Evolutionary conservation across 2,113 vertebrate genomes (phyloP).

Genomic region (Toxotes jaculatrix): DNA sequence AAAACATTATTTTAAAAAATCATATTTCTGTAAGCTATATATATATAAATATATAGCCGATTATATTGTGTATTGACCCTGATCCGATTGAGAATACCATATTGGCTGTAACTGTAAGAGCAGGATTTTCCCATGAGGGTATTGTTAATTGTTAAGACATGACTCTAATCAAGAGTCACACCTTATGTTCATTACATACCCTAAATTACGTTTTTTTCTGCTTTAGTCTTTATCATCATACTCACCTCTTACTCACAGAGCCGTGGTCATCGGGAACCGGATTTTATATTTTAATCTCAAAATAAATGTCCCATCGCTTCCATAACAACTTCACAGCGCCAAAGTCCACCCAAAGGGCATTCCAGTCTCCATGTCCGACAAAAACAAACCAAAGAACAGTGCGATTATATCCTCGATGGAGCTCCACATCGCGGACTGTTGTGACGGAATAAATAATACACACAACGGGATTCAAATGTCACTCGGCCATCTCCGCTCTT

Average conservation of each 20-base stretch:
- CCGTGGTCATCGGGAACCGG: slow-evolving; percentile 14
- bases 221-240: background rate
- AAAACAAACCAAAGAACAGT: slow-evolving; percentile 8
- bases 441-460: slow-evolving; percentile 16
- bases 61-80: background rate
- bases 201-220: background rate
- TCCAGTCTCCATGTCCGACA: slow-evolving; percentile 8
- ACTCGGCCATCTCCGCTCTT: slow-evolving; percentile 12
- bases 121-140: slow-evolving; percentile 9
- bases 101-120: background rate
- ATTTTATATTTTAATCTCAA: background rate
- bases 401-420: background rate
- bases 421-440: background rate
- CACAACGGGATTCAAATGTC: slow-evolving; percentile 42
- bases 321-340: slow-evolving; percentile 26
- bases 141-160: background rate
- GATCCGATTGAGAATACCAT: slow-evolving; percentile 4
- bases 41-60: background rate
- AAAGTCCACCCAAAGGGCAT: slow-evolving; percentile 36
- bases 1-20: background rate
- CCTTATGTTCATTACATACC: background rate
- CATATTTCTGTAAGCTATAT: no score
- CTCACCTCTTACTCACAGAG: slow-evolving; percentile 46
- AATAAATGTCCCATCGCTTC: slow-evolving; percentile 36
- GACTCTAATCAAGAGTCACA: slow-evolving; percentile 17